Conservation (phyloP, 2,113 vertebrate genomes). For the Vidua chalybeata region DNA sequence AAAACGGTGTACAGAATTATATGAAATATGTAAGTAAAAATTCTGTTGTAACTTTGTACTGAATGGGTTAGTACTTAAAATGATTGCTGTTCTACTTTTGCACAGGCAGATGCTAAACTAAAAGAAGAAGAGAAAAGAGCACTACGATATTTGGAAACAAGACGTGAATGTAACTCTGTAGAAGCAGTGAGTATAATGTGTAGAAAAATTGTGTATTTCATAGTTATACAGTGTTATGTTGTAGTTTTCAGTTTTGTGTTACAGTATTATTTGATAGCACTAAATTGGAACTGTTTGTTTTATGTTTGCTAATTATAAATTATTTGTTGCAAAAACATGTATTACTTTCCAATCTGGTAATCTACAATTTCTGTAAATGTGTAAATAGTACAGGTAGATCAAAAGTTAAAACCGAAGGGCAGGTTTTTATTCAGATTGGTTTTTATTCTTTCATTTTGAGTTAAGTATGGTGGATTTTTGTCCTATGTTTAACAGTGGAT, state of each 20-base stretch:
- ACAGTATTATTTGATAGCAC: not conserved
- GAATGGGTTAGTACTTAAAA: constrained; percentile 61
- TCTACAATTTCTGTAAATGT: not conserved
- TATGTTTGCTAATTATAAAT: not conserved
- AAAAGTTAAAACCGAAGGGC: not conserved
- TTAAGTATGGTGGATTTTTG: not conserved
- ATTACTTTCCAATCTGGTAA: not conserved
- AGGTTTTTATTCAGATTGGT: not conserved
- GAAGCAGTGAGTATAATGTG: constrained; percentile 88
- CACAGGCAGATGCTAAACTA: constrained; percentile 97
- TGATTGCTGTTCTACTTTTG: constrained; percentile 74
- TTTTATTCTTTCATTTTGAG: not conserved
- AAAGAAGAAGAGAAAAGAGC: constrained; percentile 98
- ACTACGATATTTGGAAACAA: constrained; percentile 94
- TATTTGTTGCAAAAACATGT: not conserved
- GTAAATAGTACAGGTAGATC: not conserved
- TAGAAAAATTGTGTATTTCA: not conserved
- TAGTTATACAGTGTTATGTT: not conserved
- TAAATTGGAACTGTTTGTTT: not conserved
- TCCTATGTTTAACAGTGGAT: not conserved
- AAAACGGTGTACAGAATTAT: constrained; percentile 99
- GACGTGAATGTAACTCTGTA: constrained; percentile 98
- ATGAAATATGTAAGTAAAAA: constrained; percentile 98
- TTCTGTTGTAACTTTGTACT: not conserved
- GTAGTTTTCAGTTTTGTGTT: not conserved